These are phyloP conservation scores for Recurvirostra avosetta DNA, from an alignment of 2,113 vertebrate species.

Conservation along the genomic window DNA sequence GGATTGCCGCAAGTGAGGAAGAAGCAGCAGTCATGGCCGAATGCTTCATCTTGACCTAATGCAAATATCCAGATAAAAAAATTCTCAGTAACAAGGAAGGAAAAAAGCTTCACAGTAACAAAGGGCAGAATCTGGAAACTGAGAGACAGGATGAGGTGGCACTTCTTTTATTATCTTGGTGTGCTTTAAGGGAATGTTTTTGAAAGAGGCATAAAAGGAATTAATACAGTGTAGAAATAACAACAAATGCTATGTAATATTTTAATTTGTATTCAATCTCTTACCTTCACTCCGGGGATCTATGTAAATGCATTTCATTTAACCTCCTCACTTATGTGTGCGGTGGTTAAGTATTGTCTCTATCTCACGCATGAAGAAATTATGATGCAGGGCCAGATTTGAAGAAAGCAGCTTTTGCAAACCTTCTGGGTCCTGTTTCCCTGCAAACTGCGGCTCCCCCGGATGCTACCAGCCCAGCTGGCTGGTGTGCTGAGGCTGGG, in stretches of 20 bases:
- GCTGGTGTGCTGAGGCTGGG: neutral
- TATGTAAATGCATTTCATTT: neutral
- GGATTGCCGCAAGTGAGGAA: neutral
- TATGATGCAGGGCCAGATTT: neutral
- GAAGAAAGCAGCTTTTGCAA: neutral
- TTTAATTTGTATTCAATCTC: neutral
- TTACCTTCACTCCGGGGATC: neutral
- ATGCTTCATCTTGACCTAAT: neutral
- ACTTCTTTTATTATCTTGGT: neutral
- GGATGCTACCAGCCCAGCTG: neutral
- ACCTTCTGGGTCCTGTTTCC: neutral
- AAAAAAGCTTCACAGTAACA: neutral
- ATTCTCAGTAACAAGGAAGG: neutral
- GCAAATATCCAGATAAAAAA: neutral
- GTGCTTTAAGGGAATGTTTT: neutral
- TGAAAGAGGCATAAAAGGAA: neutral
- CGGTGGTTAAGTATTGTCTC: neutral
- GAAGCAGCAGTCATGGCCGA: neutral
- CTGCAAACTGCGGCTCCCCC: neutral
- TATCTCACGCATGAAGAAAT: neutral
- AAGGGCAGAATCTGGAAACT: neutral
- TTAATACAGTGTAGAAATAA: neutral
- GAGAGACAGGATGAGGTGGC: neutral
- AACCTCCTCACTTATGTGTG: neutral
- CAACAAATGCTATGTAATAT: neutral